Evolutionary conservation across 2,888 invertebrate species (phyloP).

Genomic region (Metellina segmentata): DNA sequence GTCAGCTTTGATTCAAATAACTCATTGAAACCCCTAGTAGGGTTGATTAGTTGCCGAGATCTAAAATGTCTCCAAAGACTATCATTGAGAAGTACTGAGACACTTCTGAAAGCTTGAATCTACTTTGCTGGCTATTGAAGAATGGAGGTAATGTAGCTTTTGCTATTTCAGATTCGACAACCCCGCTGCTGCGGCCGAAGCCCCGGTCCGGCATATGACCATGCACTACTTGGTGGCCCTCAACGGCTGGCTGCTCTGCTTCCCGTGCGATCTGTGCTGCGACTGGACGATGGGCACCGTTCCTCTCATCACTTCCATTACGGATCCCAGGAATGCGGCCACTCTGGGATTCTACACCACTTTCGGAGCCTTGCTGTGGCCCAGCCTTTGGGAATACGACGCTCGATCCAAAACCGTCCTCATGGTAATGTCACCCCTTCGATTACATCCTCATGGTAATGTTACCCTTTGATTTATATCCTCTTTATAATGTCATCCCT

Average conservation of each 20-base stretch:
- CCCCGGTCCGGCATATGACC: conserved; percentile 93
- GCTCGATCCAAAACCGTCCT: conserved; percentile 44
- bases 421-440: conserved; percentile 55
- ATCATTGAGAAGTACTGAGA: no score
- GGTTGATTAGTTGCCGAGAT: no score
- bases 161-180: conserved; percentile 90
- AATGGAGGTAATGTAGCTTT: no score
- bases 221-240: conserved; percentile 95
- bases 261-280: conserved; percentile 95
- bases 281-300: conserved; percentile 99
- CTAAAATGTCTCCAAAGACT: no score
- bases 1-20: no score
- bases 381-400: conserved; percentile 53
- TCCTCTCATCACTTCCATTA: conserved; percentile 89
- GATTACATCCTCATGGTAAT: background rate
- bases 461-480: background rate
- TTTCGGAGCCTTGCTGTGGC: conserved; percentile 58
- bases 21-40: no score
- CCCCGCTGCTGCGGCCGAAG: conserved; percentile 94
- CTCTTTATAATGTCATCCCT: no score
- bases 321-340: conserved; percentile 90
- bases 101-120: no score
- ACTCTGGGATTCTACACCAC: conserved; percentile 82
- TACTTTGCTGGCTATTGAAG: no score
- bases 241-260: conserved; percentile 93